Evolutionary conservation across 2,797 vertebrate species (phyloP), one percentile per base, ranked within the genome.

Genomic region (Buceros bicornis): DNA sequence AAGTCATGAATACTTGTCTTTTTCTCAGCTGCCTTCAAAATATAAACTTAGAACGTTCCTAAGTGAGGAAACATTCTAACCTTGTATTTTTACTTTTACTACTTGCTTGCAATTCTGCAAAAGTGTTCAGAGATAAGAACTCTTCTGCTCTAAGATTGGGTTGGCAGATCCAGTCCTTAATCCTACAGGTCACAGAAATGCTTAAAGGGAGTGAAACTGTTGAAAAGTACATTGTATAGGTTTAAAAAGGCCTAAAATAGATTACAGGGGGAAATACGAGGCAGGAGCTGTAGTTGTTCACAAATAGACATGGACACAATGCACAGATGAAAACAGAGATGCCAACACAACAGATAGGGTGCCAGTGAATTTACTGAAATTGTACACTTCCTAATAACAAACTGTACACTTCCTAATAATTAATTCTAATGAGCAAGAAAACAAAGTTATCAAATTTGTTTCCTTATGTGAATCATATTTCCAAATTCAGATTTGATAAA

Each of bases 1-100:
- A 40, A 87, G 40, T 79, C 33, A 29, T 13, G 13, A 64, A 12
- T 60, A 58, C 17, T 67, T 24, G 10, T 8, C 31, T 76, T 48
- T 71, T 84, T 45, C 42, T 73, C 33, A 82, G 26, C 26, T 76
- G 43, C 48, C 87, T 91, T 89, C 40, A 66, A 89, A 78, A 79
- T 31, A 58, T 10, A 37, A 54, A 76, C 42, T 80, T 61, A 67
- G 13, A 29, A 21, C 13, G 14, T 26, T 50, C n/a, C 14, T 81
- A 65, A 51, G 7, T 21, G 22, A 83, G 78, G 16, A 79, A 86
- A 72, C 16, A 35, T 81, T 78, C 53, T 26, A 43, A 54, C 5
- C 11, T 72, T 64, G 8, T 64, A 18, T 4, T 76, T 76, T 56
- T 22, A 37, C 5, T 84, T 89, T 53, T 65, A 54, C 5, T 60